Evolutionary conservation across 2,888 invertebrate species (phyloP).

Genomic region (Dryadula phaetusa): DNA sequence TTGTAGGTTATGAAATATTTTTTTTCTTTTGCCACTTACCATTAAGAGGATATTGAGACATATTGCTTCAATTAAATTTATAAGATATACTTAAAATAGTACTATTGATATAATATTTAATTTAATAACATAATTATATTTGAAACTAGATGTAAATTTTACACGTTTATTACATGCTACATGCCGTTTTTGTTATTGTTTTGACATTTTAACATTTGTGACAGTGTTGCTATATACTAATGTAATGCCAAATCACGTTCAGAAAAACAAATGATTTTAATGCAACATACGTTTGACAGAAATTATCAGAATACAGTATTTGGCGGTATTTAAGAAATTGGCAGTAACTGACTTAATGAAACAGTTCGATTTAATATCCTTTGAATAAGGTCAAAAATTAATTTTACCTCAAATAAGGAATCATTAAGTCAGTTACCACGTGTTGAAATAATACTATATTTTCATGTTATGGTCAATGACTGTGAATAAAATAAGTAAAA

Average conservation of each 20-base stretch:
- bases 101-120: neutral
- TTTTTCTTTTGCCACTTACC: conserved; percentile 57
- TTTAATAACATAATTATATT: neutral
- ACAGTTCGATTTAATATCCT: too few relatives aligned
- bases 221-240: neutral
- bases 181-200: conserved; percentile 17
- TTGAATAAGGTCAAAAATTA: too few relatives aligned
- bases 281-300: neutral
- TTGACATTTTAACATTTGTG: neutral
- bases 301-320: too few relatives aligned
- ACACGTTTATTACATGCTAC: neutral
- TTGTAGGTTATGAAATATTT: conserved; percentile 39
- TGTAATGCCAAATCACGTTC: neutral
- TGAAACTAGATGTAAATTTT: neutral
- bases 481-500: too few relatives aligned
- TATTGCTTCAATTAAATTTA: conserved; percentile 41
- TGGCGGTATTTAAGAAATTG: too few relatives aligned
- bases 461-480: too few relatives aligned
- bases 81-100: neutral
- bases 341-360: too few relatives aligned
- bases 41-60: conserved; percentile 72
- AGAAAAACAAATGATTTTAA: neutral
- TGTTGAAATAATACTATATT: too few relatives aligned
- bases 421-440: too few relatives aligned
- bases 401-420: too few relatives aligned